These are phyloP conservation scores for Lordiphosa stackelbergi DNA, from an alignment of 1,140 invertebrate genomes.

Conservation along the genomic window DNA sequence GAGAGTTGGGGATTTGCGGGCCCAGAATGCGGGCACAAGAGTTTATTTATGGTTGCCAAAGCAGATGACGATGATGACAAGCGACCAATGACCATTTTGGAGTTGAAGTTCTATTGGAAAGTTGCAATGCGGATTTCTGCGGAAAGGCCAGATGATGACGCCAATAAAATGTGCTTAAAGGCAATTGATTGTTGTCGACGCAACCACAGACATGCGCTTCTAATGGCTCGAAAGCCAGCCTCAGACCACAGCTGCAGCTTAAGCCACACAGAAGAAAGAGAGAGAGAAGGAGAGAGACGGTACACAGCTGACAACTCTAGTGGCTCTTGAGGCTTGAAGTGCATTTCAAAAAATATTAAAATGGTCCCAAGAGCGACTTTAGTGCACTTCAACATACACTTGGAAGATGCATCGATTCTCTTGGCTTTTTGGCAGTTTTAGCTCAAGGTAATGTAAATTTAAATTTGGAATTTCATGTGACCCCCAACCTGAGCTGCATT, in stretches of 20 bases:
- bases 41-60: slow-evolving; percentile 61
- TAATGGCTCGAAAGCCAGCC: slow-evolving; percentile 47
- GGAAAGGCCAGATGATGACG: slow-evolving; percentile 65
- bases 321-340: slow-evolving; percentile 67
- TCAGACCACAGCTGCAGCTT: slow-evolving; percentile 35
- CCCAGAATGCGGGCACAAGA: slow-evolving; percentile 56
- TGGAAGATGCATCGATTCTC: slow-evolving; percentile 53
- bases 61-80: slow-evolving; percentile 31
- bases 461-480: slow-evolving; percentile 27
- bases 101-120: slow-evolving; percentile 62
- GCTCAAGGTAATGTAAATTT: slow-evolving; percentile 65
- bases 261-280: slow-evolving; percentile 30
- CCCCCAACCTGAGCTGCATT: slow-evolving; percentile 24
- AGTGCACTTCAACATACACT: slow-evolving; percentile 46
- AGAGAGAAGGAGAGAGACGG: not conserved
- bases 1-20: slow-evolving; percentile 45
- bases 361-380: slow-evolving; percentile 30
- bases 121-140: slow-evolving; percentile 63
- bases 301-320: slow-evolving; percentile 63
- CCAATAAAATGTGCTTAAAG: slow-evolving; percentile 72
- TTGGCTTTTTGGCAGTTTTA: slow-evolving; percentile 59
- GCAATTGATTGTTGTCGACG: slow-evolving; percentile 69
- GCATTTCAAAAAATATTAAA: slow-evolving; percentile 42
- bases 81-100: slow-evolving; percentile 58
- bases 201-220: slow-evolving; percentile 60